Base-by-base conservation (phyloP, 92 coral and sea anemone species). In the Paramuricea clavata region DNA sequence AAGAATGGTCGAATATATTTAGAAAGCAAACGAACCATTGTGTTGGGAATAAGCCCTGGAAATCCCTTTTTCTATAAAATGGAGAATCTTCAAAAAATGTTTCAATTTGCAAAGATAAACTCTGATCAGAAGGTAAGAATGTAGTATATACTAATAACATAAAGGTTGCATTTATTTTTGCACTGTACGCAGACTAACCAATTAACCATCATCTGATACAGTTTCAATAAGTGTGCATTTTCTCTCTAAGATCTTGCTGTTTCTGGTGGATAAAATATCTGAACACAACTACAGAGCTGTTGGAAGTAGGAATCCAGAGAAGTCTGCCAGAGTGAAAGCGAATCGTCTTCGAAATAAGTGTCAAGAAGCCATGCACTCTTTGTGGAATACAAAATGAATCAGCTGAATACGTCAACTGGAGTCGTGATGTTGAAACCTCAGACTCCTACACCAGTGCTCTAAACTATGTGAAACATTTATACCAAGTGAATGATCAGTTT, bases 291-390 rank as follows among this genome's bases (percentile, higher is more conserved):
- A 85, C 75, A 89, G 88, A 60, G 98, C 98, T 22, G 87, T 94
- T 39, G 95, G 98, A 25, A 90, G 92, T 21, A 90, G 79, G 87
- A 92, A 94, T 79, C 95, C 98, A 0, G 94, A 90, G 87, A 94
- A 31, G 57, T 88, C 95, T 4, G 98, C 95, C 28, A 87, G 94
- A 31, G 77, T 80, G 32, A 86, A 90, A 39, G 90, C 86, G 31
- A 94, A 92, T 82, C 82, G 90, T 12, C 77, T 94, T 42, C 88
- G 94, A n/a, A 90, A 92, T 86, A 94, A 94, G 49, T 94, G 98
- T 65, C 83, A 83, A 76, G 89, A 92, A 42, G 93, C 89, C 47
- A 85, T 91, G 5, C 42, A 50, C 69, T 44, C 39, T n/a, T 7
- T 88, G 85, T 6, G 86, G 90, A 25, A 79, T 91, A 27, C 34